phyloP scores from a whole-genome alignment of 1,140 invertebrate genomes.

The Bombus confusus region DNA sequence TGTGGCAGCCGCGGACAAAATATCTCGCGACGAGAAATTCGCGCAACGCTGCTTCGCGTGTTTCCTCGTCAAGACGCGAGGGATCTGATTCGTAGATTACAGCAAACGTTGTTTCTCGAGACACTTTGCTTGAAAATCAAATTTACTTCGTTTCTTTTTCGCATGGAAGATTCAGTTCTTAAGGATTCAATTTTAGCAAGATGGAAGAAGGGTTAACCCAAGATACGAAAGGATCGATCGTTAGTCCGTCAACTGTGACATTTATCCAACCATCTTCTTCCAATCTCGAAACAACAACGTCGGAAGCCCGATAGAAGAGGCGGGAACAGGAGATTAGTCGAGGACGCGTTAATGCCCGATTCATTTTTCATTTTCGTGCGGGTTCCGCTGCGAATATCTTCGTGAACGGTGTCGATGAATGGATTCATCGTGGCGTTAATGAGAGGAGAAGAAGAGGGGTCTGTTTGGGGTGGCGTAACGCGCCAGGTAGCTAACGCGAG shows the following conservation, averaged over 20 bases:
- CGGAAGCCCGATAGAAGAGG: background rate
- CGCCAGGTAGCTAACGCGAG: conserved; percentile 54
- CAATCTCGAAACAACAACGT: background rate
- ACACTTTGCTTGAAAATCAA: no score
- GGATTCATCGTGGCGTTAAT: conserved; percentile 63
- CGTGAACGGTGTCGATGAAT: conserved; percentile 44
- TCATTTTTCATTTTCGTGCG: conserved; percentile 64
- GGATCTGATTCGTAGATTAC: accelerated
- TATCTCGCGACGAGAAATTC: no score
- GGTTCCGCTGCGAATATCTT: background rate
- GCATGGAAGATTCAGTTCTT: no score
- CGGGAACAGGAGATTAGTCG: conserved; percentile 36
- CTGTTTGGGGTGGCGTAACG: conserved; percentile 54
- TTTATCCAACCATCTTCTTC: background rate
- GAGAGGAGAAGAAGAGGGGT: conserved; percentile 61
- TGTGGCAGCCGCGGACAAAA: no score
- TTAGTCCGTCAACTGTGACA: background rate
- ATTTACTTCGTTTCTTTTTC: no score
- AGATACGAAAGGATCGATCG: background rate
- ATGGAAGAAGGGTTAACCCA: no score
- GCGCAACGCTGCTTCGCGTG: no score
- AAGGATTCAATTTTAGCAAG: no score
- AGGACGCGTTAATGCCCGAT: conserved; percentile 55
- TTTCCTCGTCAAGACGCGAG: no score
- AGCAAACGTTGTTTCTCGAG: no score